Percentiles rank a stretch among this genome's conserved stretches.
These are phyloP conservation scores for Forficula auricularia DNA, from an alignment of 1,140 invertebrate genomes.

Conservation along the genomic window DNA sequence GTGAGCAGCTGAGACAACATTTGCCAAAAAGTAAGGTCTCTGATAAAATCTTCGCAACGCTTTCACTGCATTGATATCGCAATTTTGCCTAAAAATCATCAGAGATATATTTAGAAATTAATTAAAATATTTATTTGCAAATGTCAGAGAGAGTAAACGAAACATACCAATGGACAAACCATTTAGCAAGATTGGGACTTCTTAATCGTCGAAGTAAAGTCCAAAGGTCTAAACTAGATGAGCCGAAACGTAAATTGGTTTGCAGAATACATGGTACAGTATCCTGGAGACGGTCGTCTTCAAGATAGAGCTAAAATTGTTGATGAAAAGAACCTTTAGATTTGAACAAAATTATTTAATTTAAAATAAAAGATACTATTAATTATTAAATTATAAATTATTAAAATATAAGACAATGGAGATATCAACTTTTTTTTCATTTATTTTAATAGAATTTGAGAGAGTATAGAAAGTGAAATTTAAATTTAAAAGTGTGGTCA, in stretches of 20 bases:
- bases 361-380: neutral
- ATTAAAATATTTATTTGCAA: neutral
- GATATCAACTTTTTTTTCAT: neutral
- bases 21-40: conserved; percentile 55
- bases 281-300: conserved; percentile 38
- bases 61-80: conserved; percentile 56
- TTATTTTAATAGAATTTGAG: too few relatives aligned
- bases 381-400: neutral
- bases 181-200: conserved; percentile 44
- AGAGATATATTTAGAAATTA: neutral
- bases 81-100: conserved; percentile 47
- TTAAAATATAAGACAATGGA: neutral
- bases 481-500: too few relatives aligned
- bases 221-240: conserved; percentile 35
- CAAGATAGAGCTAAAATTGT: conserved; percentile 29
- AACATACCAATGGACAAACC: conserved; percentile 58
- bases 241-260: conserved; percentile 45
- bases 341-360: too few relatives aligned
- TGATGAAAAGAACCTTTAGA: too few relatives aligned
- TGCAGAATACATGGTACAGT: conserved; percentile 49
- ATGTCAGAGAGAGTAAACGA: too few relatives aligned
- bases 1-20: conserved; percentile 51
- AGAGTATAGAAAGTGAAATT: too few relatives aligned
- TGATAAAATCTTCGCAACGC: conserved; percentile 48
- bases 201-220: conserved; percentile 44